Evolutionary conservation across 1,140 invertebrate species (phyloP), one percentile per base, ranked within the genome.

Genomic region (Geopemphigus sp.): DNA sequence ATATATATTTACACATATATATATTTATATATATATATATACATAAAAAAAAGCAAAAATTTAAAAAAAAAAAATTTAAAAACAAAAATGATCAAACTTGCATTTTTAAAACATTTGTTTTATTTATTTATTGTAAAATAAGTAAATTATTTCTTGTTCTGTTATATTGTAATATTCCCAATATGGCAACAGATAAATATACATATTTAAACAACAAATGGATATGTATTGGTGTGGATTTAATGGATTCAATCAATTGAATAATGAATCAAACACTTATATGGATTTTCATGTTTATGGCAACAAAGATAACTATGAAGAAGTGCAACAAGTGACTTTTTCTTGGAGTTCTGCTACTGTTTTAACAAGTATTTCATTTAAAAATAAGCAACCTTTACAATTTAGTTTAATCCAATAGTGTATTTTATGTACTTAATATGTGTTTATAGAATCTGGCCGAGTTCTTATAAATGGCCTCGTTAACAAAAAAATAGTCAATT

Each of bases 181-280:
- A 78, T 78, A 50, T 50, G 47, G 45, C n/a, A 63, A 78, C 57
- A 78, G 57, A 47, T 61, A 63, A 63, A 78, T n/a, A 78, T 78
- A 63, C 74, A 78, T 78, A 78, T 78, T 78, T 63, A 78, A 78
- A 78, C 57, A 78, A 39, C 74, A 63, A 45, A 78, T 78, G 74
- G 57, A 19, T 63, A 50, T 78, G 74, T 78, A 50, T 63, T 78
- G 74, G 74, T 78, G 74, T 39, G 74, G 74, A 26, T 78, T 78
- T 63, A 78, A 78, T 50, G 74, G 74, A 19, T 78, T 78, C 74
- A 78, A 78, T 14, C 74, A 78, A 78, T 50, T 78, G 39, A 78
- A 63, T 32, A 47, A 19, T 50, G 45, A 78, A 78, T 59, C 32
- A 15, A 78, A 63, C 39, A 45, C 32, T n/a, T 26, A 63, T 12